Conservation (phyloP, 2,113 vertebrate genomes). For the Melanerpes aurifrons region DNA sequence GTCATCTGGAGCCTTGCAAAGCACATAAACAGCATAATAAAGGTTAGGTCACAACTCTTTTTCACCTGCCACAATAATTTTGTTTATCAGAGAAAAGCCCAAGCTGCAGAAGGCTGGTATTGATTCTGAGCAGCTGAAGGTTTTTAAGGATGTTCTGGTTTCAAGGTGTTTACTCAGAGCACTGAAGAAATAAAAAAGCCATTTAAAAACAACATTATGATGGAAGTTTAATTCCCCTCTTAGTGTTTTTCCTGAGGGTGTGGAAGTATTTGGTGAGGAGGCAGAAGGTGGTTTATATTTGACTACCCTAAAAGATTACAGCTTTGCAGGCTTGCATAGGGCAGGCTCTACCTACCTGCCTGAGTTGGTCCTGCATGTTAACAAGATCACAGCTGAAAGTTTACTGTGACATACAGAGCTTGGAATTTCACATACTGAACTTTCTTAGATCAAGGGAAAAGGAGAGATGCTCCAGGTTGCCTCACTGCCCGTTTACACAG, state of each 20-base stretch:
- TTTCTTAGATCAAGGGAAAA: not conserved
- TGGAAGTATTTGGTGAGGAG: not conserved
- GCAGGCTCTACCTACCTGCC: not conserved
- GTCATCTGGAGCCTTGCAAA: not conserved
- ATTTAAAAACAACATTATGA: not conserved
- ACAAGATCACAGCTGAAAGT: not conserved
- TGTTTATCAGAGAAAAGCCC: slow-evolving; percentile 4
- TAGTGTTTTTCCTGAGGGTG: not conserved
- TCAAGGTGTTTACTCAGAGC: not conserved
- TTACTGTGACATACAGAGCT: not conserved
- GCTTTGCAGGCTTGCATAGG: not conserved
- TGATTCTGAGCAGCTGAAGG: not conserved
- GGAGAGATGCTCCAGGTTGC: not conserved
- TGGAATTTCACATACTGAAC: not conserved
- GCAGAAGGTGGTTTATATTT: not conserved
- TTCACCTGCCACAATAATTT: not conserved
- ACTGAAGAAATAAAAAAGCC: not conserved
- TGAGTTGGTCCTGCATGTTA: not conserved
- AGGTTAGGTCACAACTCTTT: not conserved
- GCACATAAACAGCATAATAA: not conserved
- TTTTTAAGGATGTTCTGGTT: not conserved
- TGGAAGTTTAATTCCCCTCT: not conserved
- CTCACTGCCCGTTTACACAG: not conserved
- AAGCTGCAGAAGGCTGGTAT: not conserved
- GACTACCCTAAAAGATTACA: not conserved